A percentile compares a stretch with the other conserved stretches of the same genome.
phyloP scores from a whole-genome alignment of 2,888 invertebrate species.

The Stictocephala bisonia region DNA sequence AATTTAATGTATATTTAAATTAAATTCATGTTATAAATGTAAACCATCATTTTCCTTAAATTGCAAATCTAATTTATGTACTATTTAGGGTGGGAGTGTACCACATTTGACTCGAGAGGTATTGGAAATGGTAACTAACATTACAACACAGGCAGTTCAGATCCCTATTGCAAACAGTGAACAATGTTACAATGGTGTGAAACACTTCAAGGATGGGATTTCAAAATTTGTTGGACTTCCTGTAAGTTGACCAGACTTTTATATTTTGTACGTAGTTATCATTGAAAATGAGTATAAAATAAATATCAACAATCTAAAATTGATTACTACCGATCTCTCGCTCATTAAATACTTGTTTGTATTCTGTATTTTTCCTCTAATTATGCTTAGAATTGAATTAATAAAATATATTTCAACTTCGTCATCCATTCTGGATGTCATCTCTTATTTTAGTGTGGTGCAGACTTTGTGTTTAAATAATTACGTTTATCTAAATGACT shows the following conservation, averaged over 20 bases:
- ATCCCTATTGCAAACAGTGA: slow-evolving; percentile 78
- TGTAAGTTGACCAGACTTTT: slow-evolving; percentile 58
- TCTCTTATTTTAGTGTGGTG: too few relatives aligned
- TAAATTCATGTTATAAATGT: neutral
- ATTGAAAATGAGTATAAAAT: slow-evolving; percentile 13
- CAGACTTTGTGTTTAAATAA: too few relatives aligned
- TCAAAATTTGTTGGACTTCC: slow-evolving; percentile 76
- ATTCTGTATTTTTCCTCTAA: too few relatives aligned
- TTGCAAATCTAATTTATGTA: neutral
- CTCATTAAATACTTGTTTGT: too few relatives aligned
- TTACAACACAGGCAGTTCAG: slow-evolving; percentile 72
- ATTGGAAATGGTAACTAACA: slow-evolving; percentile 72
- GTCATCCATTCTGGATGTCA: too few relatives aligned
- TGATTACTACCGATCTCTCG: too few relatives aligned
- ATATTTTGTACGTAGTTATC: neutral
- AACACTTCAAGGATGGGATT: slow-evolving; percentile 73
- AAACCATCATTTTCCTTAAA: neutral
- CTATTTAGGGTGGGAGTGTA: slow-evolving; percentile 79
- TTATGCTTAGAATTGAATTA: too few relatives aligned
- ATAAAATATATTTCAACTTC: too few relatives aligned
- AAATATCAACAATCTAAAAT: slow-evolving; percentile 26
- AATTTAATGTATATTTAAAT: neutral
- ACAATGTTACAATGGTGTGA: slow-evolving; percentile 74
- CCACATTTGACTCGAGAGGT: slow-evolving; percentile 86
- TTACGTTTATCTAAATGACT: too few relatives aligned